phyloP scores from a whole-genome alignment of 2,888 invertebrate genomes.

The Agrochola lychnidis region DNA sequence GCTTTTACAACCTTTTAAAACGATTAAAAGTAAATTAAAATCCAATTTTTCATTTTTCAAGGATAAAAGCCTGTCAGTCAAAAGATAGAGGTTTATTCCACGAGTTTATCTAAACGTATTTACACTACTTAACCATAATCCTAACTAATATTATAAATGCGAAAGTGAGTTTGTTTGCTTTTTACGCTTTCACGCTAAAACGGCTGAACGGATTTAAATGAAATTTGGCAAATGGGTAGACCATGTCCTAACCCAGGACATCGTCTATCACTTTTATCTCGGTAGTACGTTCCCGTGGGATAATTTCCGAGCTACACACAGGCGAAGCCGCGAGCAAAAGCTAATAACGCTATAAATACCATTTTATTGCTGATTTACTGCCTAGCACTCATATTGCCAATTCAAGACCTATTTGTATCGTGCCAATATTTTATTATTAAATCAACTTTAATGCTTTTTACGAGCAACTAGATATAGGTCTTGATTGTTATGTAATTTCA shows the following conservation, averaged over 20 bases:
- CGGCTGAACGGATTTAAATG: no score
- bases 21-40: constrained; percentile 35
- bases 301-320: no score
- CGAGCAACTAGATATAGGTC: not conserved
- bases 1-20: constrained; percentile 33
- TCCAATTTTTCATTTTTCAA: constrained; percentile 21
- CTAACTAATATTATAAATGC: no score
- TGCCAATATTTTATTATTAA: constrained; percentile 14
- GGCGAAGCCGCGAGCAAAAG: no score
- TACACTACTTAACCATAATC: constrained; percentile 3
- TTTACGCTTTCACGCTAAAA: no score
- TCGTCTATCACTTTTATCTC: no score
- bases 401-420: not conserved
- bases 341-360: not conserved
- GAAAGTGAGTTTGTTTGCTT: no score
- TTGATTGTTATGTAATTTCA: not conserved
- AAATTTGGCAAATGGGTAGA: no score
- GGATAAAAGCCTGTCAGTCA: not conserved
- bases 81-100: not conserved
- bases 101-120: not conserved
- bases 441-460: not conserved
- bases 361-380: constrained; percentile 11
- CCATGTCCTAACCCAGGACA: no score
- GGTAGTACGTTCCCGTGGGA: no score
- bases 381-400: not conserved